These are phyloP conservation scores for Siniperca scherzeri DNA, from an alignment of 2,797 vertebrate species.

Conservation along the genomic window DNA sequence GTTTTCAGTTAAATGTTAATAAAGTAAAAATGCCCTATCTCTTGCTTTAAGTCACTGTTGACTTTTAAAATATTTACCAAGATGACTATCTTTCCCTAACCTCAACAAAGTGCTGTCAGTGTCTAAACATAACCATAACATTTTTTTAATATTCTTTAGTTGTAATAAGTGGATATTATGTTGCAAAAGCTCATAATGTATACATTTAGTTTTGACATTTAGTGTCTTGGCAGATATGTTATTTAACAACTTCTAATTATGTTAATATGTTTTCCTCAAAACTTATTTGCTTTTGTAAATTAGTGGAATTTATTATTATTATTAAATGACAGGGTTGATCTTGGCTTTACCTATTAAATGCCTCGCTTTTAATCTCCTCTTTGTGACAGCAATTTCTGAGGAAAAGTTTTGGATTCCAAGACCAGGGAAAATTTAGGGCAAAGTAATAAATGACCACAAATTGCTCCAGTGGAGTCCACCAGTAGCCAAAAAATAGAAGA, in stretches of 20 bases:
- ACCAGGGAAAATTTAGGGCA: not conserved
- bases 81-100: not conserved
- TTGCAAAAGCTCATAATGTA: not conserved
- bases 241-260: not conserved
- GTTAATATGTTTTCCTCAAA: not conserved
- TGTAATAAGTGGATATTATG: not conserved
- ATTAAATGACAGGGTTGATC: not conserved
- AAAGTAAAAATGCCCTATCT: not conserved
- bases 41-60: not conserved
- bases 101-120: not conserved
- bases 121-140: not conserved
- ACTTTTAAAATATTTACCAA: not conserved
- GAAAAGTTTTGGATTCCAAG: not conserved
- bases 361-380: not conserved
- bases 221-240: not conserved
- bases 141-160: not conserved
- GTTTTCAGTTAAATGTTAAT: not conserved
- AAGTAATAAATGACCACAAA: not conserved
- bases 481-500: no score
- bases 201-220: not conserved
- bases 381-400: not conserved
- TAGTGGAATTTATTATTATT: not conserved
- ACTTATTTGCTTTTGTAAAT: not conserved
- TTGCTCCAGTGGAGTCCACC: not conserved
- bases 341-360: not conserved